Evolutionary conservation across 2,113 vertebrate genomes (phyloP).

Genomic region (Sorex araneus): DNA sequence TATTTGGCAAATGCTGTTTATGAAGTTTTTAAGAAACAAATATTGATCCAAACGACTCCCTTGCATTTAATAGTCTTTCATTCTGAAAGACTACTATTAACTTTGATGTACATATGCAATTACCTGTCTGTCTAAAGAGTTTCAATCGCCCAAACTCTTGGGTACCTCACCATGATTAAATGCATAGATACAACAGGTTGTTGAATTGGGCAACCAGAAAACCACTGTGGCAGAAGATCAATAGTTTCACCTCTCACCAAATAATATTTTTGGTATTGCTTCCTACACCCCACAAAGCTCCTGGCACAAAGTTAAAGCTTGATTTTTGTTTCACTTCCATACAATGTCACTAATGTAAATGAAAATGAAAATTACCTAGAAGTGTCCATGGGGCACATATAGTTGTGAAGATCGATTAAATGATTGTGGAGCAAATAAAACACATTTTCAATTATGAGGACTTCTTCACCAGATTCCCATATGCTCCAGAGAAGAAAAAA

Average conservation of each 20-base stretch:
- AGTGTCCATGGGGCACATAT: not conserved
- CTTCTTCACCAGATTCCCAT: not conserved
- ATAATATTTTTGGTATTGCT: constrained; percentile 61
- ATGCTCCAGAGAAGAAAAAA: constrained; percentile 18
- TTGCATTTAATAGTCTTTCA: constrained; percentile 86
- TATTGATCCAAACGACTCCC: constrained; percentile 85
- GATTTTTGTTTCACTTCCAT: constrained; percentile 15
- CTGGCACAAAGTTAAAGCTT: not conserved
- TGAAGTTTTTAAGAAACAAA: constrained; percentile 83
- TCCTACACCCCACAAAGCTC: not conserved
- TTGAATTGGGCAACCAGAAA: constrained; percentile 68
- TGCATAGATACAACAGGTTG: constrained; percentile 61
- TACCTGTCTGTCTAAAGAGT: constrained; percentile 74
- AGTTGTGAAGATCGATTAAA: not conserved
- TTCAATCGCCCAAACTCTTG: constrained; percentile 70
- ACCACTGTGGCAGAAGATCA: constrained; percentile 71
- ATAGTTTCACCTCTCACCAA: constrained; percentile 59
- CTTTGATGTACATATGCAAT: constrained; percentile 83
- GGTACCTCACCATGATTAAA: constrained; percentile 74
- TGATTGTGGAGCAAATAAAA: constrained; percentile 33
- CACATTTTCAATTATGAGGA: constrained; percentile 12
- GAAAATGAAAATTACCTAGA: constrained; percentile 51
- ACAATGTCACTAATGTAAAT: constrained; percentile 2
- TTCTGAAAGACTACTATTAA: constrained; percentile 83
- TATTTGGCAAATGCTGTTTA: constrained; percentile 76